phyloP scores from a whole-genome alignment of 2,888 invertebrate species.

The Heliconius sara region DNA sequence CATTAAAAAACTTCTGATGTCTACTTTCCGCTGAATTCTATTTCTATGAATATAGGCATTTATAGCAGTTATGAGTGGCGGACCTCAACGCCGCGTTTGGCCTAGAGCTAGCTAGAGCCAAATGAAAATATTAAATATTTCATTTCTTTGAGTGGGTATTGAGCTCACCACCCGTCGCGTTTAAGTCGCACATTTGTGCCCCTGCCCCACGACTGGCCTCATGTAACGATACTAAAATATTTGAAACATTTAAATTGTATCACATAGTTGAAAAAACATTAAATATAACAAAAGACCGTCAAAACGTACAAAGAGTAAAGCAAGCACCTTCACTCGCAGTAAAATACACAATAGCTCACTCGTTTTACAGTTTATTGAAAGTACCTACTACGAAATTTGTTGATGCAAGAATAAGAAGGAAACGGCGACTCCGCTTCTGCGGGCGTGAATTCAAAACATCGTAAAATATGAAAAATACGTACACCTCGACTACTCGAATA shows the following conservation, averaged over 20 bases:
- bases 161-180: too few species aligned
- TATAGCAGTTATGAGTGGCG: too few species aligned
- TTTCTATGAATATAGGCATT: too few species aligned
- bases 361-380: constrained; percentile 57
- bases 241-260: background rate
- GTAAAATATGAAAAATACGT: constrained; percentile 73
- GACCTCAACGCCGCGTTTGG: too few species aligned
- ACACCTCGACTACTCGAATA: constrained; percentile 14
- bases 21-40: too few species aligned
- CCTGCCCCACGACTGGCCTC: too few species aligned
- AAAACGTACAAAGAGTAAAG: constrained; percentile 49
- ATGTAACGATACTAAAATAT: background rate
- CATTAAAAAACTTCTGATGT: too few species aligned
- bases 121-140: too few species aligned
- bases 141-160: too few species aligned
- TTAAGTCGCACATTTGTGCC: too few species aligned
- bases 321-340: constrained; percentile 46
- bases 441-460: constrained; percentile 77
- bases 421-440: constrained; percentile 59
- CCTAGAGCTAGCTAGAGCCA: too few species aligned
- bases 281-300: constrained; percentile 43
- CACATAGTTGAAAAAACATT: constrained; percentile 21
- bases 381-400: constrained; percentile 53
- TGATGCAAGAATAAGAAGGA: constrained; percentile 52
- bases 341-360: constrained; percentile 49